Conservation (phyloP, 2,888 invertebrate genomes). For the Drosophila fulvimacula region DNA sequence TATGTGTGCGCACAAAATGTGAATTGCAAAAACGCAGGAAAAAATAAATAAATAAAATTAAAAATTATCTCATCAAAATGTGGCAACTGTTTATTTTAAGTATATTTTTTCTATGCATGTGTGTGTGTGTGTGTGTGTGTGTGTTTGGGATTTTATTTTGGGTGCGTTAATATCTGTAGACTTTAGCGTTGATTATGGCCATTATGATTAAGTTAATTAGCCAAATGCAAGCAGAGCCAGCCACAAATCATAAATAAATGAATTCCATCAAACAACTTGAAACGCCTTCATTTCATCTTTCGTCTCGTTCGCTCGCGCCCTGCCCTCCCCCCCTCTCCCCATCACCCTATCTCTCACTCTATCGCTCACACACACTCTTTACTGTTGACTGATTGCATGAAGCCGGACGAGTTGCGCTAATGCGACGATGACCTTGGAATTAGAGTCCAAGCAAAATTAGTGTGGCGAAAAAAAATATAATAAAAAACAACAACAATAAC, state of each 20-base stretch:
- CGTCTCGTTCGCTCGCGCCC: too few relatives aligned
- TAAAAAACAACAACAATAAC: neutral
- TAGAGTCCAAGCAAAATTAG: slow-evolving; percentile 55
- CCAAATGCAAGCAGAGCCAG: slow-evolving; percentile 35
- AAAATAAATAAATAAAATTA: slow-evolving; percentile 68
- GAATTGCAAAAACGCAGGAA: slow-evolving; percentile 71
- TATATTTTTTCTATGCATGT: slow-evolving; percentile 16
- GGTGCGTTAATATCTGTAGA: slow-evolving; percentile 42
- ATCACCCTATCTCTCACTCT: slow-evolving; percentile 3
- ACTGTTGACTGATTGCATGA: slow-evolving; percentile 55
- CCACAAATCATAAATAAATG: slow-evolving; percentile 43
- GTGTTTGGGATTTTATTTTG: slow-evolving; percentile 15
- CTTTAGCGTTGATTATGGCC: slow-evolving; percentile 36
- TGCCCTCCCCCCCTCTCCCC: too few relatives aligned
- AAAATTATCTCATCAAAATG: slow-evolving; percentile 75
- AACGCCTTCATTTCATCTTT: slow-evolving; percentile 19
- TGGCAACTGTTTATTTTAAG: slow-evolving; percentile 55
- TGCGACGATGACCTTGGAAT: slow-evolving; percentile 68
- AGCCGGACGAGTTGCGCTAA: slow-evolving; percentile 39
- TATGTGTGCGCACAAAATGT: slow-evolving; percentile 37
- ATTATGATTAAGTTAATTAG: slow-evolving; percentile 44
- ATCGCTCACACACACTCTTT: slow-evolving; percentile 18
- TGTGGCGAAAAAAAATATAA: slow-evolving; percentile 21
- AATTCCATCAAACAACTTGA: slow-evolving; percentile 46
- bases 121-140: neutral